Base-by-base conservation (phyloP, 2,797 vertebrate genomes). In the Sebastes miniatus region DNA sequence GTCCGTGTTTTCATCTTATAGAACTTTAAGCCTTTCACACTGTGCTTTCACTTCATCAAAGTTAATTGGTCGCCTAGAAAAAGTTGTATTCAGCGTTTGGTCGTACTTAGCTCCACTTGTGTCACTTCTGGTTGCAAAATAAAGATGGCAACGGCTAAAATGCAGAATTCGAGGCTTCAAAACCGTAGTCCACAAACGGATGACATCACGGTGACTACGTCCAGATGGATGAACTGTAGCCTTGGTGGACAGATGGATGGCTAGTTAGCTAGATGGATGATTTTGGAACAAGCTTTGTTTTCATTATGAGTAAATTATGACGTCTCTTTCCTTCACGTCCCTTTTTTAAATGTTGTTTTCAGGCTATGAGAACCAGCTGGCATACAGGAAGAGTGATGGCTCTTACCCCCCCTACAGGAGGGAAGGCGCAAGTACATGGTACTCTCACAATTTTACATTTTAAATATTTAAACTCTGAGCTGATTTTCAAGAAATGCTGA, bases 371-470 rank as follows among this genome's bases (percentile, higher is more conserved):
- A 97, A 97, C 8, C 96, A 98, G 81, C 76, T 98, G 72, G 88
- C 77, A 1, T 98, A 89, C 89, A 95, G 89, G 50, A 97, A 93
- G 73, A 4, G 1, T 0, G 97, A 96, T 5, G 84, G 83, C 16
- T 98, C 98, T n/a, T 99, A 96, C 0, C 96, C 97, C 0, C 96
- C 97, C 66, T 99, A 97, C 88, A 9, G 0, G 0, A 0, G 14
- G 0, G 90, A 96, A 27, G 24, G 88, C 0, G 18, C 97, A 2
- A 99, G 98, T 91, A 98, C 98, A 83, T 99, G 98, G 98, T 99
- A 94, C 92, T 91, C n/a, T 73, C 24, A 7, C 13, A 1, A 39
- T n/a, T 18, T 36, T 2, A 36, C 24, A 65, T 32, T 32, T 20
- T 22, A 32, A 18, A 24, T 8, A 20, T 67, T 31, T 31, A 34